Conservation (phyloP, 2,113 vertebrate genomes). For the Anguilla rostrata region DNA sequence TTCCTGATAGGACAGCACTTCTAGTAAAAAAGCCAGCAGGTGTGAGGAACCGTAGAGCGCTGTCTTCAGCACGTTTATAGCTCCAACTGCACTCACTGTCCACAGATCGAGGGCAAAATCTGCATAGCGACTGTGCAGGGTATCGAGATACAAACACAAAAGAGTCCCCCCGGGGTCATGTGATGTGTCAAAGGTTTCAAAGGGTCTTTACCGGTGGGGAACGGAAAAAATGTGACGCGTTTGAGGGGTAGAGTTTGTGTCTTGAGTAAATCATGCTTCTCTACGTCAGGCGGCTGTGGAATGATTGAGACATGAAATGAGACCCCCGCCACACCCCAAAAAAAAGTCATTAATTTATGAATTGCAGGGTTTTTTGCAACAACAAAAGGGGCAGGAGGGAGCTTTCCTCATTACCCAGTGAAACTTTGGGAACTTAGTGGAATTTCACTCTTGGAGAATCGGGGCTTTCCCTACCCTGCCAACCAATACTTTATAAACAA, state of each 20-base stretch:
- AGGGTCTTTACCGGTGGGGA: slow-evolving; percentile 17
- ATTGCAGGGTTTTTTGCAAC: too few relatives aligned
- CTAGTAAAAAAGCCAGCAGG: background rate
- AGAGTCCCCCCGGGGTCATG: background rate
- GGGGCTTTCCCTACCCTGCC: background rate
- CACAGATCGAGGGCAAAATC: background rate
- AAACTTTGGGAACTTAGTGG: background rate
- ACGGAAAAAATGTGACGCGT: slow-evolving; percentile 3
- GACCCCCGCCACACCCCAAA: background rate
- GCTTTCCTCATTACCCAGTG: background rate
- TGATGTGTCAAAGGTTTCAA: too few relatives aligned
- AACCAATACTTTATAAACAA: background rate
- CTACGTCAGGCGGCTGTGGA: background rate
- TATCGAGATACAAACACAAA: too few relatives aligned
- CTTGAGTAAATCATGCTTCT: background rate
- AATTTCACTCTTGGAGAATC: background rate
- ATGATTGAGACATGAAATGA: background rate
- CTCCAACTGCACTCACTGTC: background rate
- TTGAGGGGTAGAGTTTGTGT: background rate
- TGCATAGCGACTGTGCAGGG: background rate
- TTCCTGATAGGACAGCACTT: background rate
- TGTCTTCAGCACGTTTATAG: background rate
- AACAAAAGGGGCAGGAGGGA: too few relatives aligned
- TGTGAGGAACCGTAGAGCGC: background rate
- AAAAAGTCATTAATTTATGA: too few relatives aligned